Percentiles rank a stretch among this genome's conserved stretches.
Conservation (phyloP, 30 jellyfish, hydroid and myxozoan genomes). For the Hydractinia symbiolongicarpus region DNA sequence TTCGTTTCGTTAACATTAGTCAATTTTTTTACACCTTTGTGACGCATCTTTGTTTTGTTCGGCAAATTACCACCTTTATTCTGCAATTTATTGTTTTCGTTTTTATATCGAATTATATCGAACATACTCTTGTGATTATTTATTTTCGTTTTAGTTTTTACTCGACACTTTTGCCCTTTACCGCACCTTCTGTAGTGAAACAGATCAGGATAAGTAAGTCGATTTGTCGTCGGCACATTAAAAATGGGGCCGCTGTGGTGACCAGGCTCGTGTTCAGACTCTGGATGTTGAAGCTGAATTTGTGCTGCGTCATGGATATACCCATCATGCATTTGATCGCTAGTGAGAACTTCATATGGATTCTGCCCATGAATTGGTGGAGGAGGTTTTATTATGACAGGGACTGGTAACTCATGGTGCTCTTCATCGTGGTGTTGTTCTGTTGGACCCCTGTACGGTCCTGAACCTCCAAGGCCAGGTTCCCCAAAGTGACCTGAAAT, state of each 20-base stretch:
- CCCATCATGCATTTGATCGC: constrained; percentile 31
- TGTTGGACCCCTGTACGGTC: constrained; percentile 28
- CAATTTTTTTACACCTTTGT: not conserved
- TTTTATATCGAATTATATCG: not conserved
- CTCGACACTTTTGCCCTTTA: not conserved
- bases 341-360: constrained; percentile 34
- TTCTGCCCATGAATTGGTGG: constrained; percentile 33
- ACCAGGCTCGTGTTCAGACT: constrained; percentile 1
- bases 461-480: constrained; percentile 33
- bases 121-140: not conserved
- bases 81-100: not conserved
- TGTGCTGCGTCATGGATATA: constrained; percentile 26
- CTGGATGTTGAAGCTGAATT: constrained; percentile 29
- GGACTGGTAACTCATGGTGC: constrained; percentile 26
- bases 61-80: not conserved
- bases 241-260: constrained; percentile 32
- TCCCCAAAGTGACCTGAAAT: constrained; percentile 27
- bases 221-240: constrained; percentile 13
- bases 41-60: not conserved
- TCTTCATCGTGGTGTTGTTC: not conserved
- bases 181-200: constrained; percentile 5
- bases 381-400: constrained; percentile 35
- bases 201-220: constrained; percentile 22
- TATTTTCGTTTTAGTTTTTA: not conserved
- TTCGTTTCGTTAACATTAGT: too few relatives aligned